Conservation (phyloP, 2,797 vertebrate species). For the Etheostoma nigrum region DNA sequence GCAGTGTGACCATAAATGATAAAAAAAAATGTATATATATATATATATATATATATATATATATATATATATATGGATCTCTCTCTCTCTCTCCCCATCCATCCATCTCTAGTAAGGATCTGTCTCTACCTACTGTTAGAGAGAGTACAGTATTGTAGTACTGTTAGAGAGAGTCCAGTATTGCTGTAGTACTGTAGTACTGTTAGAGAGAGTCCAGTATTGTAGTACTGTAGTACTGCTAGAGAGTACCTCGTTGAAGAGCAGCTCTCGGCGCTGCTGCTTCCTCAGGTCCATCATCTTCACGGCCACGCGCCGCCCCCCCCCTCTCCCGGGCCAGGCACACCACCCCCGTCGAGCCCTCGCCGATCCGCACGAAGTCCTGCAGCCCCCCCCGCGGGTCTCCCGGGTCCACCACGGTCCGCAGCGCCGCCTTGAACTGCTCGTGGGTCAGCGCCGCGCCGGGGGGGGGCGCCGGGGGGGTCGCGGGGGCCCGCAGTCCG, state of each 20-base stretch:
- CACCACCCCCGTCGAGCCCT: constrained; percentile 94
- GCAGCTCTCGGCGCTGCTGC: constrained; percentile 94
- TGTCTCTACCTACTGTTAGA: too few species aligned
- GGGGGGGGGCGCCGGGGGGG: constrained; percentile 76
- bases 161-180: too few species aligned
- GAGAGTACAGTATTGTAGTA: too few species aligned
- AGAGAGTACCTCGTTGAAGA: constrained; percentile 91
- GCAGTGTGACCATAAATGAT: too few species aligned
- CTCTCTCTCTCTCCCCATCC: too few species aligned
- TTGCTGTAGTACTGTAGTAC: too few species aligned
- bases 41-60: too few species aligned
- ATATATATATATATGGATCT: too few species aligned
- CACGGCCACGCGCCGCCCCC: constrained; percentile 92
- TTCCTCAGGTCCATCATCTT: constrained; percentile 97
- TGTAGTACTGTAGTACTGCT: too few species aligned
- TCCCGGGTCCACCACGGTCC: constrained; percentile 93
- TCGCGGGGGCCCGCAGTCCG: constrained; percentile 73
- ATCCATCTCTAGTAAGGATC: too few species aligned
- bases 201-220: too few species aligned
- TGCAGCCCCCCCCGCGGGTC: constrained; percentile 89
- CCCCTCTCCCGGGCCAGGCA: constrained; percentile 91
- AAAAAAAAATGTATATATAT: too few species aligned
- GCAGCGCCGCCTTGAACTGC: constrained; percentile 92
- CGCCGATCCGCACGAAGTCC: constrained; percentile 94
- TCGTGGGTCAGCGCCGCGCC: constrained; percentile 87